phyloP scores from a whole-genome alignment of 2,888 invertebrate species.

The Cyaniris semiargus region DNA sequence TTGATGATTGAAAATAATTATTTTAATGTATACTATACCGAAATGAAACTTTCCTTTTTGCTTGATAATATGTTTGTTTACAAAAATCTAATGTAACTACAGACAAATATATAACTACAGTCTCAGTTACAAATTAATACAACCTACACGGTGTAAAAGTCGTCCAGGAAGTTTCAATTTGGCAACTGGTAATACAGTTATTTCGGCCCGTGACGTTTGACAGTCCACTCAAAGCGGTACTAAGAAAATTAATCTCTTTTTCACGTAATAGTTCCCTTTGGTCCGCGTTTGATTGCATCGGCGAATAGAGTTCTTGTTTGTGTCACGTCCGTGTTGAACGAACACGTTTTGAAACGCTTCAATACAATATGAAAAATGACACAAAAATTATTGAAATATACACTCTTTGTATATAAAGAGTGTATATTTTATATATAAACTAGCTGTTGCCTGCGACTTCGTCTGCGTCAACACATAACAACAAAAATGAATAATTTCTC shows the following conservation, averaged over 20 bases:
- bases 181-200: slow-evolving; percentile 54
- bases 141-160: slow-evolving; percentile 53
- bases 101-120: too few species aligned
- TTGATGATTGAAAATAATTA: too few species aligned
- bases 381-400: too few species aligned
- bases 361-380: neutral
- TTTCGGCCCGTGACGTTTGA: slow-evolving; percentile 55
- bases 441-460: too few species aligned
- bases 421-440: too few species aligned
- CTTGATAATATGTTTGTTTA: too few species aligned
- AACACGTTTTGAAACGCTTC: neutral
- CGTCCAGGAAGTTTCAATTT: slow-evolving; percentile 59
- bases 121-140: too few species aligned
- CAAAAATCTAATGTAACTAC: too few species aligned
- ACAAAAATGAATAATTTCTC: too few species aligned
- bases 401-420: neutral
- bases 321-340: neutral
- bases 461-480: too few species aligned
- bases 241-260: slow-evolving; percentile 16
- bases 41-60: too few species aligned
- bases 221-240: slow-evolving; percentile 42
- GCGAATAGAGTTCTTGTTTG: neutral
- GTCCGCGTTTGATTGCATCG: neutral
- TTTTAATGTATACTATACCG: too few species aligned
- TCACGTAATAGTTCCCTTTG: slow-evolving; percentile 2